Evolutionary conservation across 2,797 vertebrate genomes (phyloP), one percentile per base, ranked within the genome.

Genomic region (Microctenopoma steveboyesi): DNA sequence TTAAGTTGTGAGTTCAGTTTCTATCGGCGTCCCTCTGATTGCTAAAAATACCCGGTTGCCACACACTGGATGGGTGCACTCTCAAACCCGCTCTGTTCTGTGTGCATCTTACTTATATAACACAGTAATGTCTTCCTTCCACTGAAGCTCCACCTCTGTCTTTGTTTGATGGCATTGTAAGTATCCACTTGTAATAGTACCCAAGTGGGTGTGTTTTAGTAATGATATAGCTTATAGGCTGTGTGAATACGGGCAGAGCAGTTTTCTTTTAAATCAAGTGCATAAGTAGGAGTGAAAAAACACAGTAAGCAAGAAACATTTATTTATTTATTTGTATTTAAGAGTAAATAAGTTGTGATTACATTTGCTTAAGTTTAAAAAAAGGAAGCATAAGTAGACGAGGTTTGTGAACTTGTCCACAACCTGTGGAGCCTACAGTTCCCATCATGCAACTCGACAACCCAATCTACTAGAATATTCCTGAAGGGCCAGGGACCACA

Each of bases 11-110:
- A 72, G 55, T 83, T 77, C 57, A 61, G 35, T 57, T 67, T 68
- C 71, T 72, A 7, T 69, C 58, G 1, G 50, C 10, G 50, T 47
- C 53, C 45, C 16, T 61, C 56, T 56, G 78, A 27, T 39, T 13
- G 65, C 78, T 89, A 89, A 79, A 87, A 87, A 88, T 88, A 90
- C 67, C 42, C 40, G 0, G 78, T 65, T 78, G 75, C 76, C 66
- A 83, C 64, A 76, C 42, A 13, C 68, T 42, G 46, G 50, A 25
- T 28, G 33, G 4, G 27, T 52, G 11, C 27, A 28, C n/a, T 64
- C 53, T 71, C 14, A 49, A 47, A 18, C 40, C 61, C 1, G 4
- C 10, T 37, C 39, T 28, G 51, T 67, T 56, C 37, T 49, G 35
- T 54, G 0, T 61, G 52, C 64, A 72, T 30, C 61, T 64, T 33